Percentiles rank a stretch among this genome's conserved stretches.
Conservation (phyloP, 2,113 vertebrate species). For the Phrynosoma blainvillii region DNA sequence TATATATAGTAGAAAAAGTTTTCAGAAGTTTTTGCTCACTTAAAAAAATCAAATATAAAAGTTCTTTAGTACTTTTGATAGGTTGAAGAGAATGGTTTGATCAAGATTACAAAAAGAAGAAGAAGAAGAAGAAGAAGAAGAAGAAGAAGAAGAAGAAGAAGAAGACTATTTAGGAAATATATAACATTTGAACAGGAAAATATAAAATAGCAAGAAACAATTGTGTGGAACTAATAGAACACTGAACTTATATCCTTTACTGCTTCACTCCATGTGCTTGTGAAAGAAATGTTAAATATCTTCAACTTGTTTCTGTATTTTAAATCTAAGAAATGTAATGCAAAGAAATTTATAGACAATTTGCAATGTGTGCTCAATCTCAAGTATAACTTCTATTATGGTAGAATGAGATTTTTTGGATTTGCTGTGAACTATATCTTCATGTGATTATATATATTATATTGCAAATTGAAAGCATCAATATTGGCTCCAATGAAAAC, state of each 20-base stretch:
- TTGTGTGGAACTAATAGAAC: background rate
- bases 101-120: background rate
- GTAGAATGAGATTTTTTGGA: constrained; percentile 21
- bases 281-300: fast-evolving
- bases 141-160: too few species aligned
- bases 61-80: background rate
- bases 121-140: too few species aligned
- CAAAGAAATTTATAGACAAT: background rate
- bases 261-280: background rate
- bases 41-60: background rate
- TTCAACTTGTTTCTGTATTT: constrained; percentile 1
- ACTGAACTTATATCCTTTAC: background rate
- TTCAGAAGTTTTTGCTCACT: constrained; percentile 10
- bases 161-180: background rate
- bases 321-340: constrained; percentile 27
- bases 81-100: background rate
- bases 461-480: background rate
- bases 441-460: background rate
- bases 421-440: constrained; percentile 10
- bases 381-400: constrained; percentile 2
- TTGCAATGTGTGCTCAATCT: background rate
- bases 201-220: background rate
- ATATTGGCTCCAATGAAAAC: background rate
- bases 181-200: background rate
- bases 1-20: background rate